A percentile compares a stretch with the other conserved stretches of the same genome.
These are phyloP conservation scores for Amphipyra tragopoginis DNA, from an alignment of 2,888 invertebrate genomes.

Conservation along the genomic window DNA sequence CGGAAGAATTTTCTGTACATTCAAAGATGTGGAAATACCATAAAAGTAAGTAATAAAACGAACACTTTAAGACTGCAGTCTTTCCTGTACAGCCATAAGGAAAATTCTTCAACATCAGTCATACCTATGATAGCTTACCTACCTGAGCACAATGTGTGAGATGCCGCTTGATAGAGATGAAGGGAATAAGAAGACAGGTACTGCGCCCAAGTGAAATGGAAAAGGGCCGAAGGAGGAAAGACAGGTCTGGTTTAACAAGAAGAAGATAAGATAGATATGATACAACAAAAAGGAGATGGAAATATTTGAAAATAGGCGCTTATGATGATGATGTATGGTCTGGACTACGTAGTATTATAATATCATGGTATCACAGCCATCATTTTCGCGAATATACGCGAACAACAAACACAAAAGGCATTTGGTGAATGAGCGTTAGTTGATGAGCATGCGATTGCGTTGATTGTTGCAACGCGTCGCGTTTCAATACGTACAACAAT, in stretches of 20 bases:
- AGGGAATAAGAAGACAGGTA: not conserved
- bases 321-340: too few species aligned
- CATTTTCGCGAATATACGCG: not conserved
- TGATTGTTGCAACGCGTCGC: constrained; percentile 21
- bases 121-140: not conserved
- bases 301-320: too few species aligned
- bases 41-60: constrained; percentile 34
- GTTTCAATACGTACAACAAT: constrained; percentile 10
- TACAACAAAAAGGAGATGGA: too few species aligned
- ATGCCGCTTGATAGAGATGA: not conserved
- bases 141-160: not conserved
- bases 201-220: too few species aligned
- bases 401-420: constrained; percentile 32
- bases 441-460: constrained; percentile 34
- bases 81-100: constrained; percentile 9
- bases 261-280: too few species aligned
- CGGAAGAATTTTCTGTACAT: constrained; percentile 23
- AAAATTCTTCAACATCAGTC: constrained; percentile 4
- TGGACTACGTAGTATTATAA: too few species aligned
- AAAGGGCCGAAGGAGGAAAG: too few species aligned
- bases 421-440: constrained; percentile 29
- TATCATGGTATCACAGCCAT: too few species aligned
- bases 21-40: constrained; percentile 22
- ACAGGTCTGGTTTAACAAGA: too few species aligned
- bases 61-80: constrained; percentile 8